A percentile compares a stretch with the other conserved stretches of the same genome.
Conservation (phyloP, 2,888 invertebrate genomes). For the Nysson spinosus region DNA sequence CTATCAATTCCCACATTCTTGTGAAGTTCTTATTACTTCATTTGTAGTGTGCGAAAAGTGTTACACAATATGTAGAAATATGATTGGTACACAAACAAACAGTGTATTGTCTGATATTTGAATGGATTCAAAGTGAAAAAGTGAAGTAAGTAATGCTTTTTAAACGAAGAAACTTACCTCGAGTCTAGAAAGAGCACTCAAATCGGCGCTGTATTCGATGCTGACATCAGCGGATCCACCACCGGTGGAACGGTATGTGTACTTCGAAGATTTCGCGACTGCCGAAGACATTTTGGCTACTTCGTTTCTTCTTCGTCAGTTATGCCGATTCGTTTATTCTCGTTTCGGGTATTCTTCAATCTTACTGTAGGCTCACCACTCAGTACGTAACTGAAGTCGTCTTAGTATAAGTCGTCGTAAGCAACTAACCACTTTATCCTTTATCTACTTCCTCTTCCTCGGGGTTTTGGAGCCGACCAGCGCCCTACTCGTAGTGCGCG, state of each 20-base stretch:
- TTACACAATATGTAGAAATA: no score
- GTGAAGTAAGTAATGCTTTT: neutral
- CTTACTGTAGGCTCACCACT: constrained; percentile 25
- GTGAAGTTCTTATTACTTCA: no score
- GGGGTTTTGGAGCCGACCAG: constrained; percentile 77
- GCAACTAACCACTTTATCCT: constrained; percentile 30
- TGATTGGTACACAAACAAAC: no score
- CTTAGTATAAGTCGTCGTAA: constrained; percentile 34
- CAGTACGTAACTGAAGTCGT: constrained; percentile 35
- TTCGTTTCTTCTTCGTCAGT: constrained; percentile 64
- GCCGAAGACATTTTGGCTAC: constrained; percentile 82
- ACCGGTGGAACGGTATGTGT: constrained; percentile 93
- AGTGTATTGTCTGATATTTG: no score
- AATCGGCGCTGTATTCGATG: constrained; percentile 96
- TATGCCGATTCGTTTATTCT: constrained; percentile 30
- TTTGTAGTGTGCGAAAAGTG: no score
- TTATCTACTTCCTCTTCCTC: constrained; percentile 58
- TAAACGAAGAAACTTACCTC: constrained; percentile 83
- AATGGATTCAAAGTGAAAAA: neutral
- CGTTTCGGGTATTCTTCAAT: constrained; percentile 18
- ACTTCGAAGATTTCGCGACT: constrained; percentile 91
- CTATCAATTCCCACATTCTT: no score
- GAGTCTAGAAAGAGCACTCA: constrained; percentile 95
- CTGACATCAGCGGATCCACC: constrained; percentile 90
- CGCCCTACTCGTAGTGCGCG: constrained; percentile 81